Evolutionary conservation across 2,888 invertebrate genomes (phyloP), one percentile per base, ranked within the genome.

Genomic region (Bombylius major): DNA sequence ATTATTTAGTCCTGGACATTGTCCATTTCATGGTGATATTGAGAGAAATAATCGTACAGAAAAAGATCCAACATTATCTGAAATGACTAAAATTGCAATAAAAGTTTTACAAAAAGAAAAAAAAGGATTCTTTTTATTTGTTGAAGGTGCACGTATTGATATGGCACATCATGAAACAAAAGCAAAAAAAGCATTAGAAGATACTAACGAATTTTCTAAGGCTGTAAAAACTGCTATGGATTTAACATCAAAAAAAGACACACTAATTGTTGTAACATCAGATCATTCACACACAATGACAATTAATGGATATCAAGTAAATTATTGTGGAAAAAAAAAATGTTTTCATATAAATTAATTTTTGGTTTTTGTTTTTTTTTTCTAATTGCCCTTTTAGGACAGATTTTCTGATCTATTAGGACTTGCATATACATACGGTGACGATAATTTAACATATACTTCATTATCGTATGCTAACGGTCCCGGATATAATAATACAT

Each of bases 201-300:
- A 93, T 68, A 86, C 89, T 0, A 77, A 88, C 0, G 86, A 87
- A 65, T 83, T 89, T 66, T 79, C 84, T 44, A 79, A 83, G 61
- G 86, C 92, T 1, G 77, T 88, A 13, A 66, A 78, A 59, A 75
- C 72, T 63, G 85, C 89, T 0, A 67, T 76, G 53, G 68, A 77
- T 4, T 64, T 86, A 61, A 84, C 85, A 1, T 75, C 75, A 55
- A 71, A 75, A 14, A 72, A 81, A 48, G 88, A 92, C 33, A 92
- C 92, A 0, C 71, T 93, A 4, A 83, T 90, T 34, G 81, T 92
- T 0, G 89, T 87, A 13, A 87, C 83, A 1, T 77, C 89, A 0
- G 89, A 89, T 69, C 89, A 89, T 67, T 82, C 86, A 0, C 89
- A 89, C 64, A 85, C 86, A 0, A 82, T 89, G 82, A 82, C 83